Percentiles rank a stretch among this genome's conserved stretches.
Evolutionary conservation across 1,140 invertebrate species (phyloP).

Genomic region (Drosophila virilis): DNA sequence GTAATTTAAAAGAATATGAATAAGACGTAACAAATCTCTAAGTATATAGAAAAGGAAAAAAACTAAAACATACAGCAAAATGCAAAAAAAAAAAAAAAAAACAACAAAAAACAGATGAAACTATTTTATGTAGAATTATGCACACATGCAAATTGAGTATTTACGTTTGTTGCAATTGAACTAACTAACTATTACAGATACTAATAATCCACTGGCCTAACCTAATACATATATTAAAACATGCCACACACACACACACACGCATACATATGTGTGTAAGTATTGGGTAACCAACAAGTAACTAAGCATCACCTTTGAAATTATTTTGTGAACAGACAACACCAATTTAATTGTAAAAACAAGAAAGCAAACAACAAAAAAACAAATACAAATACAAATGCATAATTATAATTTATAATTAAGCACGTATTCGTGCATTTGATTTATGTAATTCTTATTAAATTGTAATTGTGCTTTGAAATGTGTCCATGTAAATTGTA

Average conservation of each 20-base stretch:
- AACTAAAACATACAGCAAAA: slow-evolving; percentile 27
- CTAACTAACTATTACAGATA: slow-evolving; percentile 50
- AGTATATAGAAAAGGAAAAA: slow-evolving; percentile 1
- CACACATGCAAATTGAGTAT: slow-evolving; percentile 61
- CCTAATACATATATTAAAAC: slow-evolving; percentile 15
- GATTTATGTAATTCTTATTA: slow-evolving; percentile 1
- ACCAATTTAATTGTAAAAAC: slow-evolving; percentile 46
- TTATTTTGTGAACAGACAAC: slow-evolving; percentile 58
- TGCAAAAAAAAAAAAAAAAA: slow-evolving; percentile 13
- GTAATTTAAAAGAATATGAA: slow-evolving; percentile 27
- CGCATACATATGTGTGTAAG: slow-evolving; percentile 22
- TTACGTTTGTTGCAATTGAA: slow-evolving; percentile 73
- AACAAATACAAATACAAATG: slow-evolving; percentile 19
- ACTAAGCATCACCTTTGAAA: slow-evolving; percentile 69
- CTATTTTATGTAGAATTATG: slow-evolving; percentile 74
- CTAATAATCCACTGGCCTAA: slow-evolving; percentile 41
- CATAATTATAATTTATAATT: slow-evolving; percentile 42
- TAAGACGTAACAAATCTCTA: slow-evolving; percentile 47
- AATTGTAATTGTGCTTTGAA: slow-evolving; percentile 15
- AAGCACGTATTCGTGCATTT: slow-evolving; percentile 23
- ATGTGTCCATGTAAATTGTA: slow-evolving; percentile 48
- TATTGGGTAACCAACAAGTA: slow-evolving; percentile 36
- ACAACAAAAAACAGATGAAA: slow-evolving; percentile 58
- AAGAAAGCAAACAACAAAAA: neutral
- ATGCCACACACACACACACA: neutral